Evolutionary conservation across 2,797 vertebrate species (phyloP), one percentile per base, ranked within the genome.

Genomic region (Natrix natrix): DNA sequence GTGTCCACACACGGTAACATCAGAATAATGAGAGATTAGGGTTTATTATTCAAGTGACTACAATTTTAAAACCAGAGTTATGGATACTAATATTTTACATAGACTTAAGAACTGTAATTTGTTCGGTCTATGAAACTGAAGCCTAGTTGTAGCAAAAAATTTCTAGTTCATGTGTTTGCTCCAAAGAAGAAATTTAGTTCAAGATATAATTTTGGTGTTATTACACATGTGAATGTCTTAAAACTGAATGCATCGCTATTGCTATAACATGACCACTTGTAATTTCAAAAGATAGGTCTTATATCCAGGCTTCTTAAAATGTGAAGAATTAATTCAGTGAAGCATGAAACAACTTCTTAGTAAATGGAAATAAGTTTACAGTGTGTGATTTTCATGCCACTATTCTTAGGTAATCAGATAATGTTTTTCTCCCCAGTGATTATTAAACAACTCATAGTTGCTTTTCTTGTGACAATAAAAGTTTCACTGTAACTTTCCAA

Each of bases 331-430:
- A 95, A 94, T 92, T 94, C 92, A 93, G 57, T 87, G 90, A 60
- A 95, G 94, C 83, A 56, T 93, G 92, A 92, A 94, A 93, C 93
- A 94, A 90, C 92, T 96, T 95, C 92, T 89, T 86, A 94, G 93
- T 32, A 91, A 93, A 91, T 90, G 88, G 93, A 94, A 95, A 95
- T 95, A 96, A 93, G 95, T 95, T 94, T 95, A 91, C 92, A 93
- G 89, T 93, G 83, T 95, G 74, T 95, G 91, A 95, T 96, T 96
- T 95, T 95, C 95, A 22, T 94, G 91, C 93, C 94, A 94, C 95
- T 94, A 94, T 95, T 96, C 95, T 97, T 87, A 90, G 93, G 93
- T 95, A 97, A 95, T 97, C 96, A 96, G 96, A 96, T 97, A 94
- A 94, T 90, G 93, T 95, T 94, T 96, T 96, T 95, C 96, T 94